Evolutionary conservation across 2,888 invertebrate genomes (phyloP).

Genomic region (Liposcelis brunnea): DNA sequence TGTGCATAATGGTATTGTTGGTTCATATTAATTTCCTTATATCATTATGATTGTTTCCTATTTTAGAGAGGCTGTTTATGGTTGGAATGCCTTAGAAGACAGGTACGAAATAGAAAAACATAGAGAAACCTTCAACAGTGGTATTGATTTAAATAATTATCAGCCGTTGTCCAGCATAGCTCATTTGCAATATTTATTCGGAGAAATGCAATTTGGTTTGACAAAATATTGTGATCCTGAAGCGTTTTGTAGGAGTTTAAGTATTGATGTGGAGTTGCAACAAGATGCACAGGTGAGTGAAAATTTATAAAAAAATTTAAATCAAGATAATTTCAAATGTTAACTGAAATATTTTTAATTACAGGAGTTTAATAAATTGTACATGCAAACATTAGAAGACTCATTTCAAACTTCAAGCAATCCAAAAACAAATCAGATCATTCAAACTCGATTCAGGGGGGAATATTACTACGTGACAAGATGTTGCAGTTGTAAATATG

Average conservation of each 20-base stretch:
- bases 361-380: conserved; percentile 42
- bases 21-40: conserved; percentile 4
- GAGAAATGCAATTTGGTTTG: conserved; percentile 36
- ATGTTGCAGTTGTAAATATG: conserved; percentile 33
- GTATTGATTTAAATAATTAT: conserved; percentile 20
- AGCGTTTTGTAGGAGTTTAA: conserved; percentile 35
- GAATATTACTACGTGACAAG: conserved; percentile 32
- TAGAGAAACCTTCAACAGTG: conserved; percentile 17
- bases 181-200: conserved; percentile 40
- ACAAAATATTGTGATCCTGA: conserved; percentile 36
- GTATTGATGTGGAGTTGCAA: conserved; percentile 37
- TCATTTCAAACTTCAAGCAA: conserved; percentile 24
- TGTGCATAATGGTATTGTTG: background rate
- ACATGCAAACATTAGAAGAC: conserved; percentile 37
- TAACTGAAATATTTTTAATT: conserved; percentile 11
- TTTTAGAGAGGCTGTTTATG: conserved; percentile 34
- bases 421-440: conserved; percentile 23
- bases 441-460: conserved; percentile 30
- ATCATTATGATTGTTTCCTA: conserved; percentile 2
- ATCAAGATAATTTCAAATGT: background rate
- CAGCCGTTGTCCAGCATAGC: conserved; percentile 30
- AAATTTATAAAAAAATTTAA: background rate
- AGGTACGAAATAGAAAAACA: conserved; percentile 23
- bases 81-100: conserved; percentile 33
- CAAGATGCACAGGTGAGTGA: conserved; percentile 35